Percentiles rank a stretch among this genome's conserved stretches.
phyloP scores from a whole-genome alignment of 2,113 vertebrate species.

The mouse (Mus musculus) region GRCm39 chr16:7661001-7661500 shows the following conservation, averaged over 20 bases:
- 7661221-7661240: not conserved
- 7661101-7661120: not conserved
- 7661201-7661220: too few species aligned
- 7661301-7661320: not conserved
- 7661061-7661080: not conserved
- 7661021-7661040: conserved; percentile 83
- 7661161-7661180: not conserved
- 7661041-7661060: conserved; percentile 83
- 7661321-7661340: not conserved
- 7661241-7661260: not conserved
- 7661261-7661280: not conserved
- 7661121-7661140: not conserved
- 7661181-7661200: not conserved
- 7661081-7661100: not conserved
- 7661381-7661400: not conserved
- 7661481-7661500: not conserved
- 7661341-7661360: not conserved
- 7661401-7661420: not conserved
- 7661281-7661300: not conserved
- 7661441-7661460: conserved; percentile 48
- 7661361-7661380: not conserved
- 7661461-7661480: not conserved
- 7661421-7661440: conserved; percentile 44
- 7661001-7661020: conserved; percentile 86
- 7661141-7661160: not conserved